phyloP scores from a whole-genome alignment of 2,113 vertebrate genomes.

The Nanorana parkeri region DNA sequence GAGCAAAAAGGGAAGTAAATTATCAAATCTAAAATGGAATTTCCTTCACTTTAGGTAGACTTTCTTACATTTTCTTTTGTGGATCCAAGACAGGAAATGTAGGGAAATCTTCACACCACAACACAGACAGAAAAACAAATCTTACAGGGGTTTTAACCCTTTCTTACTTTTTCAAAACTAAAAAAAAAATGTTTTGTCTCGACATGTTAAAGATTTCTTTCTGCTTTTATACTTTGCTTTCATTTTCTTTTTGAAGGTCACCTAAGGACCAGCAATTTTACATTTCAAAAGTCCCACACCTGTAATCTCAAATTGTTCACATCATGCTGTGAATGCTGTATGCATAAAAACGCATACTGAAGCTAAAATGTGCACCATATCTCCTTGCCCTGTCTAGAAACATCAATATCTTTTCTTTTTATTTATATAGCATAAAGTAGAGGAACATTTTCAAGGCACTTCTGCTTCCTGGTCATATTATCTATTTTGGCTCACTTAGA shows the following conservation, averaged over 20 bases:
- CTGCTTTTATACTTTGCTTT: too few relatives aligned
- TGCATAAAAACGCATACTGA: not conserved
- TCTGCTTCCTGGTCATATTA: constrained; percentile 15
- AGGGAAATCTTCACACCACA: too few relatives aligned
- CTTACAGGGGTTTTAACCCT: too few relatives aligned
- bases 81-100: too few relatives aligned
- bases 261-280: not conserved
- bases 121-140: too few relatives aligned
- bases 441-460: not conserved
- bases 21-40: too few relatives aligned
- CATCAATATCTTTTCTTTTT: constrained; percentile 8
- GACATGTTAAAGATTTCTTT: too few relatives aligned
- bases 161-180: too few relatives aligned
- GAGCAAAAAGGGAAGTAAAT: too few relatives aligned
- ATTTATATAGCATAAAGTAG: constrained; percentile 23
- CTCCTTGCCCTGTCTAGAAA: constrained; percentile 16
- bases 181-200: too few relatives aligned
- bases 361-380: not conserved
- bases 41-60: too few relatives aligned
- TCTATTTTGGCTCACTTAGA: constrained; percentile 1
- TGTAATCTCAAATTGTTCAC: constrained; percentile 15
- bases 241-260: not conserved
- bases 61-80: too few relatives aligned
- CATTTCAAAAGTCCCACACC: not conserved
- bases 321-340: not conserved